Conservation (phyloP, 2,888 invertebrate genomes). For the Clostera curtula region DNA sequence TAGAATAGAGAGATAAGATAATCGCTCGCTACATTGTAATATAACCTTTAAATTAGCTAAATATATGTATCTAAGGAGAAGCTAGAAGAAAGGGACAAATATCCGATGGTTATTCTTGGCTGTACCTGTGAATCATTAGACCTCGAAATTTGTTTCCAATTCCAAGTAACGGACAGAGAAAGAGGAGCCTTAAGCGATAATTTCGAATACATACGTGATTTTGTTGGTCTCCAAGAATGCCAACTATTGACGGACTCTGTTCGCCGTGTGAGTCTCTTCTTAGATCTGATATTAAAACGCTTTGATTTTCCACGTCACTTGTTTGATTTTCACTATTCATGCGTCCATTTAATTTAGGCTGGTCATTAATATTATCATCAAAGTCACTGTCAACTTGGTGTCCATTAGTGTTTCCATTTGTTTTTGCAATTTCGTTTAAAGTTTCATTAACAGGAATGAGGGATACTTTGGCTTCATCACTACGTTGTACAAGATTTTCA, state of each 20-base stretch:
- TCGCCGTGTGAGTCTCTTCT: conserved; percentile 56
- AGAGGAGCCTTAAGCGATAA: conserved; percentile 11
- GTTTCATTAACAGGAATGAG: conserved; percentile 51
- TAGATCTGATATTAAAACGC: conserved; percentile 28
- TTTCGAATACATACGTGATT: conserved; percentile 60
- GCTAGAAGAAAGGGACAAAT: conserved; percentile 16
- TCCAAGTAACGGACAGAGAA: conserved; percentile 14
- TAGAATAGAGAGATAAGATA: conserved; percentile 54
- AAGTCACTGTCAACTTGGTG: conserved; percentile 21
- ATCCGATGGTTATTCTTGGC: conserved; percentile 19
- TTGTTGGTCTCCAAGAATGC: conserved; percentile 69
- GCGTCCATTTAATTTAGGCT: conserved; percentile 33
- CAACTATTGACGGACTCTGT: conserved; percentile 65
- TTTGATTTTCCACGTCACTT: conserved; percentile 33
- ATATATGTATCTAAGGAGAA: conserved; percentile 6
- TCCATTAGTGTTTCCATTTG: conserved; percentile 22
- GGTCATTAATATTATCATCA: conserved; percentile 13
- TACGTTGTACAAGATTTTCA: conserved; percentile 38
- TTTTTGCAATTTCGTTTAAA: conserved; percentile 38
- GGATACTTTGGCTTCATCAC: conserved; percentile 24
- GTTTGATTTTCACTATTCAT: conserved; percentile 29
- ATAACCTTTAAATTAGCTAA: conserved; percentile 9
- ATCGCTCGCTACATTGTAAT: conserved; percentile 30
- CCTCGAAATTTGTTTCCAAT: conserved; percentile 15
- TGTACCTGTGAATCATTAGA: conserved; percentile 23